Conservation (phyloP, 2,888 invertebrate genomes). For the Euplexia lucipara region DNA sequence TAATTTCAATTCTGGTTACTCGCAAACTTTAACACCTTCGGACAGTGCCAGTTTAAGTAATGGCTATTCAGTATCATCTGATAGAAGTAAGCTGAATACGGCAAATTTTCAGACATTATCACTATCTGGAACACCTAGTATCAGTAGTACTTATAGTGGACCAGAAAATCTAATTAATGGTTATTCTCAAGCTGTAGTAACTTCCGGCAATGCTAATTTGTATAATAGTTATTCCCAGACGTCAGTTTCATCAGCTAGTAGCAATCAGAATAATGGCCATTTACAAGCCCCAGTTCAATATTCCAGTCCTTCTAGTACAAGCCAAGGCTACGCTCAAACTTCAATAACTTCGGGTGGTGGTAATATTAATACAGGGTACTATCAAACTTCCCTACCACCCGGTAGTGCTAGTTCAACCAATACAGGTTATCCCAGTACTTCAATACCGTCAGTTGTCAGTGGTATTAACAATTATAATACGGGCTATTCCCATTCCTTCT, state of each 20-base stretch:
- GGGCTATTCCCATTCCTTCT: slow-evolving; percentile 23
- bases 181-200: slow-evolving; percentile 11
- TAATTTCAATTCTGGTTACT: slow-evolving; percentile 13
- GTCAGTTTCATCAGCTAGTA: slow-evolving; percentile 1
- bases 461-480: slow-evolving; percentile 13
- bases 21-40: slow-evolving; percentile 12
- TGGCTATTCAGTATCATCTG: slow-evolving; percentile 15
- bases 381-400: slow-evolving; percentile 1
- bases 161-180: slow-evolving; percentile 5
- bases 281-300: slow-evolving; percentile 8
- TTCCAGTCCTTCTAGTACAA: slow-evolving; percentile 22
- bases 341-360: neutral
- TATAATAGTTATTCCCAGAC: slow-evolving; percentile 9
- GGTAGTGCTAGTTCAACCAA: slow-evolving; percentile 22
- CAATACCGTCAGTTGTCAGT: slow-evolving; percentile 3
- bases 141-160: slow-evolving; percentile 23
- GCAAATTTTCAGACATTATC: slow-evolving; percentile 25
- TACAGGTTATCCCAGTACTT: slow-evolving; percentile 11
- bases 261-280: slow-evolving; percentile 18
- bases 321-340: slow-evolving; percentile 16
- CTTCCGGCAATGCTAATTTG: neutral
- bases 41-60: neutral
- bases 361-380: slow-evolving; percentile 17
- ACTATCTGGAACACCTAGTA: slow-evolving; percentile 3
- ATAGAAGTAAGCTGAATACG: slow-evolving; percentile 19